A percentile compares a stretch with the other conserved stretches of the same genome.
phyloP scores from a whole-genome alignment of 2,888 invertebrate genomes.

The Galerucella calmariensis region DNA sequence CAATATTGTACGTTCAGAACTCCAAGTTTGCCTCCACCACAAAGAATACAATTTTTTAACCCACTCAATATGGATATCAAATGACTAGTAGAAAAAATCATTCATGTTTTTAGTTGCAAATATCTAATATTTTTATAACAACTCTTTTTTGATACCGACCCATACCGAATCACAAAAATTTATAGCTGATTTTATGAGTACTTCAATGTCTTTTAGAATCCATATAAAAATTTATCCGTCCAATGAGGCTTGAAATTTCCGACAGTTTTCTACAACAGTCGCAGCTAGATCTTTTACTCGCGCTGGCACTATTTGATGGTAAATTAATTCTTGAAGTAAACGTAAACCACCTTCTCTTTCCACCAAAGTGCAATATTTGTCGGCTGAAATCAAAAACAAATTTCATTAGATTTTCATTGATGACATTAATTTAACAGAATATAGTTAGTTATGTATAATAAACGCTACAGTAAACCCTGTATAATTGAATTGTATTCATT shows the following conservation, averaged over 20 bases:
- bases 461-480: no score
- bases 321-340: slow-evolving; percentile 75
- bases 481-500: background rate
- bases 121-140: background rate
- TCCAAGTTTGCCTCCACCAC: no score
- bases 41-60: background rate
- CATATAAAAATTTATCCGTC: slow-evolving; percentile 43
- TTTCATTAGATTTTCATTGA: slow-evolving; percentile 3
- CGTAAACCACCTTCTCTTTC: slow-evolving; percentile 86
- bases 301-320: slow-evolving; percentile 72
- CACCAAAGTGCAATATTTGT: slow-evolving; percentile 91
- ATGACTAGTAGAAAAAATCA: background rate
- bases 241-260: slow-evolving; percentile 52
- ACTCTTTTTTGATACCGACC: background rate
- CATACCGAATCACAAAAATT: slow-evolving; percentile 43
- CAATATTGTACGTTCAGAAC: background rate
- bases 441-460: no score
- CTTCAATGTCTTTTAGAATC: slow-evolving; percentile 35
- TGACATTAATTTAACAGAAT: no score
- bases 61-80: background rate
- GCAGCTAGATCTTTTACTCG: slow-evolving; percentile 77
- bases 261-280: slow-evolving; percentile 76
- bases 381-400: slow-evolving; percentile 71
- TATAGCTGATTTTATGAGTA: slow-evolving; percentile 49
- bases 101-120: background rate